Conservation (phyloP, 1,140 invertebrate species). For the Trichomalopsis sarcophagae region DNA sequence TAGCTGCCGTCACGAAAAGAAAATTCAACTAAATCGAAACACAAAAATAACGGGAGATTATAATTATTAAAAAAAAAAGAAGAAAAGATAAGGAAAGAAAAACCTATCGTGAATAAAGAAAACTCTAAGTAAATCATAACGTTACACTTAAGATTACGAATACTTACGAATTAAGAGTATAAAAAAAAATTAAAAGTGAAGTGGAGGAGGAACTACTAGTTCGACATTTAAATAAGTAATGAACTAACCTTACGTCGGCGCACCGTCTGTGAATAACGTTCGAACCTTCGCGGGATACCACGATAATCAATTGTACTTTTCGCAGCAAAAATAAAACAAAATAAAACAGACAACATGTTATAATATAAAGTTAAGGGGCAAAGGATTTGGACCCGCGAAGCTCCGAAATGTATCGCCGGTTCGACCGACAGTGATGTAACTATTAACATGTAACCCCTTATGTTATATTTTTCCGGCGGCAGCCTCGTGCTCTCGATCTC, state of each 20-base stretch:
- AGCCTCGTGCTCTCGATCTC: conserved; percentile 56
- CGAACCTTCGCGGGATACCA: neutral
- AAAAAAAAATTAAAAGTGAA: conserved; percentile 58
- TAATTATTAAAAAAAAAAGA: conserved; percentile 9
- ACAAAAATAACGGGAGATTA: neutral
- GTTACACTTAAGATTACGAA: conserved; percentile 70
- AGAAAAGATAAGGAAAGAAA: conserved; percentile 57
- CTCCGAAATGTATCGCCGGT: conserved; percentile 54
- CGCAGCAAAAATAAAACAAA: neutral
- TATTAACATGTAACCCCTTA: conserved; percentile 73
- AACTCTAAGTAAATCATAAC: conserved; percentile 55
- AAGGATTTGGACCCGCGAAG: conserved; percentile 41
- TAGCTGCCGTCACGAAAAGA: neutral
- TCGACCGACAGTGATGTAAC: conserved; percentile 72
- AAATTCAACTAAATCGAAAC: neutral
- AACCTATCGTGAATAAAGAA: conserved; percentile 58
- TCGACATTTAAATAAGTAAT: conserved; percentile 67
- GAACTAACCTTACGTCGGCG: conserved; percentile 68
- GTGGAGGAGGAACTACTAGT: conserved; percentile 69
- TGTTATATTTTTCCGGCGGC: conserved; percentile 73
- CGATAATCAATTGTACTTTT: conserved; percentile 12
- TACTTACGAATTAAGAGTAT: conserved; percentile 70
- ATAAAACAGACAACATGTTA: neutral
- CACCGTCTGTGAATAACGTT: conserved; percentile 49
- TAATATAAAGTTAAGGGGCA: neutral